phyloP scores from a whole-genome alignment of 2,113 vertebrate genomes.

The Hippocampus barbouri region DNA sequence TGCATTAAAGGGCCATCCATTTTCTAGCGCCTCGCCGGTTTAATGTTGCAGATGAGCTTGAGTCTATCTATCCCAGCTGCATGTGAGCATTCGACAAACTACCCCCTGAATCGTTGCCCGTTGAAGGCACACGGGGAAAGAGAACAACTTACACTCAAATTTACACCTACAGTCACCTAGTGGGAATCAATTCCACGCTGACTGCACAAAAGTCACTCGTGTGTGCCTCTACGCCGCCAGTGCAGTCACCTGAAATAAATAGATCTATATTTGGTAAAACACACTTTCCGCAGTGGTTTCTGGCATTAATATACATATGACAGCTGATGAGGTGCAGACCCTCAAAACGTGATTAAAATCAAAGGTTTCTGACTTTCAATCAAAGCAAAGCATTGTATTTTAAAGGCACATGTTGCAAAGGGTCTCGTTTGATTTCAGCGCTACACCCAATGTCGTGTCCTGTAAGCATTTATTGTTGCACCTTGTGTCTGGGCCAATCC shows the following conservation, averaged over 20 bases:
- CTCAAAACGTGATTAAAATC: not conserved
- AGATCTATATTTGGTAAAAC: not conserved
- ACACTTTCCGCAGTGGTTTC: not conserved
- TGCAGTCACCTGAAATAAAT: not conserved
- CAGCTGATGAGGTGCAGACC: not conserved
- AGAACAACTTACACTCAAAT: not conserved
- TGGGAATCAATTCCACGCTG: not conserved
- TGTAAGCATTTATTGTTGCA: constrained; percentile 44
- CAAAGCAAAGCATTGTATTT: not conserved
- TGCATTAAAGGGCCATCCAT: no score
- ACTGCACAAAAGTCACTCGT: constrained; percentile 1
- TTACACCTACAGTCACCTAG: not conserved
- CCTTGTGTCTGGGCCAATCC: constrained; percentile 55
- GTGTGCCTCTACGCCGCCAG: not conserved
- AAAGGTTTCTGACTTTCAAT: not conserved
- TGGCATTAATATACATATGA: not conserved
- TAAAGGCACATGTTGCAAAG: not conserved
- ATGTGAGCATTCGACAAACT: not conserved
- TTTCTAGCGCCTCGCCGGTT: not conserved
- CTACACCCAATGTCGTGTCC: constrained; percentile 1
- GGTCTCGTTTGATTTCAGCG: not conserved
- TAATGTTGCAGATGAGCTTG: not conserved
- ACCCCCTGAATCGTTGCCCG: not conserved
- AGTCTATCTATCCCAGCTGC: not conserved
- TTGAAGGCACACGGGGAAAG: not conserved